Conservation (phyloP, 2,888 invertebrate genomes). For the Habroteleia sp. region DNA sequence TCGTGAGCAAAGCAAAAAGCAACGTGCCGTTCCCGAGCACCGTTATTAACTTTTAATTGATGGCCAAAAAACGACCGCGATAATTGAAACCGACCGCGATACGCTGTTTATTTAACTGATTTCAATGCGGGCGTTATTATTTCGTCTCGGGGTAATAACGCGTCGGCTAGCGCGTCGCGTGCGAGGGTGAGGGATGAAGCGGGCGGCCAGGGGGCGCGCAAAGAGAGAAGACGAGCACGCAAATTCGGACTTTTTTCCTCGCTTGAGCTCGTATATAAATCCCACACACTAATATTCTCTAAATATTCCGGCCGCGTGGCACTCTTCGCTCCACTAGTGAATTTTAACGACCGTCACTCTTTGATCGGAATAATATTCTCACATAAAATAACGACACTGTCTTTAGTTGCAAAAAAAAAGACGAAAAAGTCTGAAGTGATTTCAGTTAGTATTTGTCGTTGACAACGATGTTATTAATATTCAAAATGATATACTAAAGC, state of each 20-base stretch:
- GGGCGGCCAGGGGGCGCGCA: not conserved
- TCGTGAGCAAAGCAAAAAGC: not conserved
- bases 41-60: slow-evolving; percentile 34
- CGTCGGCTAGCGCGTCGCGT: too few species aligned
- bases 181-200: not conserved
- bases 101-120: not conserved
- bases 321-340: slow-evolving; percentile 60
- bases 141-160: not conserved
- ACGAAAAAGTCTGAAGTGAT: too few species aligned
- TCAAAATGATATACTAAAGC: too few species aligned
- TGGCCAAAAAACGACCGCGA: slow-evolving; percentile 13
- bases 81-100: slow-evolving; percentile 17
- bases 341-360: slow-evolving; percentile 66
- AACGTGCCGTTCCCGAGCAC: not conserved
- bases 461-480: too few species aligned
- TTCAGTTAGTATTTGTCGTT: too few species aligned
- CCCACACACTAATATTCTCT: slow-evolving; percentile 60
- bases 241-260: slow-evolving; percentile 39
- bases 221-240: slow-evolving; percentile 9
- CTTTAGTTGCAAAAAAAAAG: slow-evolving; percentile 43
- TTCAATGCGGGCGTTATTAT: not conserved
- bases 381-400: slow-evolving; percentile 59
- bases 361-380: slow-evolving; percentile 64
- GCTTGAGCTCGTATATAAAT: slow-evolving; percentile 47
- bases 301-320: slow-evolving; percentile 64